Percentiles rank a stretch among this genome's conserved stretches.
Evolutionary conservation across 1,140 invertebrate species (phyloP).

Genomic region (Episyrphus balteatus): DNA sequence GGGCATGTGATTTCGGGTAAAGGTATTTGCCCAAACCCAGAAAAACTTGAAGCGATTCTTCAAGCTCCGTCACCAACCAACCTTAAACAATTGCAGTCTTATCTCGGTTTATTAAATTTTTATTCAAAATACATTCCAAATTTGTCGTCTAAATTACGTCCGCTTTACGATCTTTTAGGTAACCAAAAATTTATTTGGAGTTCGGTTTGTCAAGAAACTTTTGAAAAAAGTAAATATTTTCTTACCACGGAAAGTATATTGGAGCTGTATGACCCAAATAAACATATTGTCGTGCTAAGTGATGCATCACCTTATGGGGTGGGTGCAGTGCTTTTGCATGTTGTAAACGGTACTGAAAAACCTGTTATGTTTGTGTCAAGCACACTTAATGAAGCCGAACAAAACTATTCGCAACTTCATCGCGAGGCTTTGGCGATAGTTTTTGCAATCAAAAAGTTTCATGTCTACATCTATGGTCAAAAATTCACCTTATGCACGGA

Average conservation of each 20-base stretch:
- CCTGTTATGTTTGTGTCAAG: slow-evolving; percentile 35
- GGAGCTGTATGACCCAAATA: slow-evolving; percentile 17
- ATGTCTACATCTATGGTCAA: slow-evolving; percentile 24
- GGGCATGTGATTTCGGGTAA: slow-evolving; percentile 25
- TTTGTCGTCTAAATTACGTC: slow-evolving; percentile 12
- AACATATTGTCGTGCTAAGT: slow-evolving; percentile 6
- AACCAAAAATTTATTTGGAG: slow-evolving; percentile 11
- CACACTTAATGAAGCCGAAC: slow-evolving; percentile 28
- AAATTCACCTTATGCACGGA: no score
- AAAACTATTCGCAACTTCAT: slow-evolving; percentile 38
- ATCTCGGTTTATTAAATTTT: slow-evolving; percentile 27
- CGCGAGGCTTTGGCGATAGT: slow-evolving; percentile 38
- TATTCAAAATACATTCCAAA: slow-evolving; percentile 28
- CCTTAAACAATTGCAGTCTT: slow-evolving; percentile 27
- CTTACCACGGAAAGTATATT: slow-evolving; percentile 5
- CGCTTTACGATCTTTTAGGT: slow-evolving; percentile 13
- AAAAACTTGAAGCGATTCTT: slow-evolving; percentile 35
- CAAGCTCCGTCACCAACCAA: slow-evolving; percentile 22
- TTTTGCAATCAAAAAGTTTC: slow-evolving; percentile 31
- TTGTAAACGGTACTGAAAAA: slow-evolving; percentile 15
- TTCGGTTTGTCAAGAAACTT: slow-evolving; percentile 3
- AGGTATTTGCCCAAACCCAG: slow-evolving; percentile 23
- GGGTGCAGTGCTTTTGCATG: slow-evolving; percentile 17
- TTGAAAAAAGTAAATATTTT: slow-evolving; percentile 10
- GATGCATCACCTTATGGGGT: slow-evolving; percentile 13